A percentile compares a stretch with the other conserved stretches of the same genome.
phyloP scores from a whole-genome alignment of 2,113 vertebrate genomes.

The Laticauda laticaudata region DNA sequence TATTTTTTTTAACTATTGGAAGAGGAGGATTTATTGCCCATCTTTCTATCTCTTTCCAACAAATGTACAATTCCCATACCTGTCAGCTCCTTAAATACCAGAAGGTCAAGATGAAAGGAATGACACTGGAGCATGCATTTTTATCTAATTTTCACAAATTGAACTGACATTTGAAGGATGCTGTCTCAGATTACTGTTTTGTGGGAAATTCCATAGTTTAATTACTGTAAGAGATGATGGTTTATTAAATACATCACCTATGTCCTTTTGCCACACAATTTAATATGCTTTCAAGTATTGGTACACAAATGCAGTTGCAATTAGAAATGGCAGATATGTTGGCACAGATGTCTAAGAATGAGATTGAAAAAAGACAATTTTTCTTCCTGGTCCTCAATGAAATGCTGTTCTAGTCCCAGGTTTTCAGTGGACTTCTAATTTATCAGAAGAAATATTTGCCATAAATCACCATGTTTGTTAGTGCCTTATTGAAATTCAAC shows the following conservation, averaged over 20 bases:
- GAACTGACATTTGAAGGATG: neutral
- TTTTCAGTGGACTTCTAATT: conserved; percentile 26
- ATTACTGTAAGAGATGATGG: neutral
- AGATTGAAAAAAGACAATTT: conserved; percentile 24
- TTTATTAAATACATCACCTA: neutral
- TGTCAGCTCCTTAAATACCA: neutral
- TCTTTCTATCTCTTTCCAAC: neutral
- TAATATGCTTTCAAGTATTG: neutral
- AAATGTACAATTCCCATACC: neutral
- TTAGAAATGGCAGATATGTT: neutral
- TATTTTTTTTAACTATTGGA: neutral
- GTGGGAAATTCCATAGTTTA: neutral
- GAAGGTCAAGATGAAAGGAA: neutral
- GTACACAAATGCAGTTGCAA: neutral
- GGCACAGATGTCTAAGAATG: neutral
- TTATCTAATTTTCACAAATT: neutral
- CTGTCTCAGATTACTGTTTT: neutral
- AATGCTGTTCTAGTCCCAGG: neutral
- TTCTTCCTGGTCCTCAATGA: neutral
- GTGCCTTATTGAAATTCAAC: conserved; percentile 22
- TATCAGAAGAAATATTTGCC: neutral
- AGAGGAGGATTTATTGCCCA: neutral
- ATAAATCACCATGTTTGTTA: neutral
- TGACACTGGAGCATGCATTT: neutral
- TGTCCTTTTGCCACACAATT: neutral